Conservation (phyloP, 1,140 invertebrate species). For the Laupala kohalensis region DNA sequence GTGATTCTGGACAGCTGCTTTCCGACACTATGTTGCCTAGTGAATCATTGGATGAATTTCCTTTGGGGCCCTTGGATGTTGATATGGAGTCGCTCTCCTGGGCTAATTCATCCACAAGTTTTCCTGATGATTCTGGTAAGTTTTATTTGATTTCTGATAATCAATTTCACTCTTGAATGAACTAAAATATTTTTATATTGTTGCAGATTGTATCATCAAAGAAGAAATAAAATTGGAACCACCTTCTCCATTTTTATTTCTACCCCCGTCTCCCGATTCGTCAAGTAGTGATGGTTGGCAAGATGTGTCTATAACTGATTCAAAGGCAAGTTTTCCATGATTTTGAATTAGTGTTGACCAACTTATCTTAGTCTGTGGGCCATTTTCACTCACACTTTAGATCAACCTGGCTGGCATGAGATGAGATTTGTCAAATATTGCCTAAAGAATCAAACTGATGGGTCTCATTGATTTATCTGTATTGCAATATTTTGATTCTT, state of each 20-base stretch:
- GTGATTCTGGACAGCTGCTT: not conserved
- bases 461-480: no score
- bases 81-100: not conserved
- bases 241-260: slow-evolving; percentile 17
- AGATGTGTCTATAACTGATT: slow-evolving; percentile 14
- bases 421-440: not conserved
- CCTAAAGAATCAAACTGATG: not conserved
- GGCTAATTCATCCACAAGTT: not conserved
- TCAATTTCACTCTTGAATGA: no score
- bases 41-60: not conserved
- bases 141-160: no score
- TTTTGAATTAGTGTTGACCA: no score
- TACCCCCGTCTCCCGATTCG: slow-evolving; percentile 25
- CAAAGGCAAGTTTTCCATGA: slow-evolving; percentile 16
- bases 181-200: slow-evolving; percentile 8
- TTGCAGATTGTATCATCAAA: slow-evolving; percentile 5
- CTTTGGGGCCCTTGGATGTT: not conserved
- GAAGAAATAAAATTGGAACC: slow-evolving; percentile 22
- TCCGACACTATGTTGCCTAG: not conserved
- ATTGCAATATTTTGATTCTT: no score
- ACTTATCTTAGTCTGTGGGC: no score
- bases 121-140: not conserved
- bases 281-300: slow-evolving; percentile 24
- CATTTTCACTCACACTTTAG: no score
- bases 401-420: not conserved